Conservation (phyloP, 1,140 invertebrate genomes). For the Drosophila eugracilis region DNA sequence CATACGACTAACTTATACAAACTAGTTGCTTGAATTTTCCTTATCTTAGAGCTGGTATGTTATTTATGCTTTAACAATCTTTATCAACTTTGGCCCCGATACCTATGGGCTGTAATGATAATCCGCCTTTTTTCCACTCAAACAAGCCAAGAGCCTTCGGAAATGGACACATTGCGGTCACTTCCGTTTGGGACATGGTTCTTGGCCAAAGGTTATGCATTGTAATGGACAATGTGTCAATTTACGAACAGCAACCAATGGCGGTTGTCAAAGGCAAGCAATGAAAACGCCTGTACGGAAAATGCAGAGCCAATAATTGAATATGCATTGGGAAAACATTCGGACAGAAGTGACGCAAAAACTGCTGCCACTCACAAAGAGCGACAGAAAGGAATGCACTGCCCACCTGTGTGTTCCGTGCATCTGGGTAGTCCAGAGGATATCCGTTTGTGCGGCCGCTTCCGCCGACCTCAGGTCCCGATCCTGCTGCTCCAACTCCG, state of each 20-base stretch:
- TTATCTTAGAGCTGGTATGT: too few relatives aligned
- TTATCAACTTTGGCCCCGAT: too few relatives aligned
- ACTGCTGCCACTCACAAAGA: conserved; percentile 53
- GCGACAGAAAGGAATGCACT: conserved; percentile 6
- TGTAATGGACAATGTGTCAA: neutral
- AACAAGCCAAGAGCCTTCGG: too few relatives aligned
- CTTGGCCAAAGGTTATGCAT: neutral
- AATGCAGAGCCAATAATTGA: conserved; percentile 47
- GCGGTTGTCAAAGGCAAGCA: conserved; percentile 9
- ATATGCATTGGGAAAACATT: conserved; percentile 43
- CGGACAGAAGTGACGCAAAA: conserved; percentile 39
- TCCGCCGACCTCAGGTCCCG: conserved; percentile 29
- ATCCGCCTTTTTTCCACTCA: too few relatives aligned
- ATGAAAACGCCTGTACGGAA: conserved; percentile 2
- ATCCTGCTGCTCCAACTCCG: conserved; percentile 20
- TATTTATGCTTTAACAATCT: too few relatives aligned
- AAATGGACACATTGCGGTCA: neutral
- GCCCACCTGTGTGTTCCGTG: conserved; percentile 74
- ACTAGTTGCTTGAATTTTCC: too few relatives aligned
- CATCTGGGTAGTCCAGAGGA: conserved; percentile 75
- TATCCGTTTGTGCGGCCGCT: conserved; percentile 68
- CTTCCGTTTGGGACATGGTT: too few relatives aligned
- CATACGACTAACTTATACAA: too few relatives aligned
- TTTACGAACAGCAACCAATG: conserved; percentile 8
- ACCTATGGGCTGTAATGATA: too few relatives aligned